These are phyloP conservation scores for Ictalurus punctatus DNA, from an alignment of 2,113 vertebrate genomes.

Conservation along the genomic window DNA sequence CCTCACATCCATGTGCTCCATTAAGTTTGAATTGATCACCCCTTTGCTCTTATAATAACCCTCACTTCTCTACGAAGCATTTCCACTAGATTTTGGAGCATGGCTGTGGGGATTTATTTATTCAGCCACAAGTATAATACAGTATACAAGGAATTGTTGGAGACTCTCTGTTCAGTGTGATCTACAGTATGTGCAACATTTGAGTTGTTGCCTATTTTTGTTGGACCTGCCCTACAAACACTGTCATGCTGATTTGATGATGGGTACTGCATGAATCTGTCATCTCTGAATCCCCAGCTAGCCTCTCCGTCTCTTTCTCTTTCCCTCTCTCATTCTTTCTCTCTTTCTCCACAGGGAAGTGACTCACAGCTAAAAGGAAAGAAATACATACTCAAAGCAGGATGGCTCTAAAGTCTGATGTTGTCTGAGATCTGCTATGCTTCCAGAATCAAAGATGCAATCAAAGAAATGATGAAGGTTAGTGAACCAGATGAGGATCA, in stretches of 20 bases:
- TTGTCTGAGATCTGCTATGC: background rate
- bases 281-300: background rate
- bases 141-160: background rate
- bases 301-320: background rate
- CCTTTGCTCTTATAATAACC: background rate
- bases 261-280: constrained; percentile 15
- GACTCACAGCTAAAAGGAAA: background rate
- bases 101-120: background rate
- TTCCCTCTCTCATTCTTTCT: background rate
- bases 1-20: background rate
- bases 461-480: constrained; percentile 11
- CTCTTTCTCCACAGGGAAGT: background rate
- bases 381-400: background rate
- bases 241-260: constrained; percentile 17
- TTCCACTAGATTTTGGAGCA: background rate
- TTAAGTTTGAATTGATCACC: background rate
- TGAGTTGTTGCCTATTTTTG: background rate
- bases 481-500: background rate
- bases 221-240: background rate
- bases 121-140: background rate
- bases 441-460: constrained; percentile 25
- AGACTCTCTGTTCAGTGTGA: background rate
- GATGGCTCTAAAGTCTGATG: constrained; percentile 4
- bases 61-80: background rate
- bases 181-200: background rate